Evolutionary conservation across 2,797 vertebrate genomes (phyloP).

Genomic region (Diplodus sargus): DNA sequence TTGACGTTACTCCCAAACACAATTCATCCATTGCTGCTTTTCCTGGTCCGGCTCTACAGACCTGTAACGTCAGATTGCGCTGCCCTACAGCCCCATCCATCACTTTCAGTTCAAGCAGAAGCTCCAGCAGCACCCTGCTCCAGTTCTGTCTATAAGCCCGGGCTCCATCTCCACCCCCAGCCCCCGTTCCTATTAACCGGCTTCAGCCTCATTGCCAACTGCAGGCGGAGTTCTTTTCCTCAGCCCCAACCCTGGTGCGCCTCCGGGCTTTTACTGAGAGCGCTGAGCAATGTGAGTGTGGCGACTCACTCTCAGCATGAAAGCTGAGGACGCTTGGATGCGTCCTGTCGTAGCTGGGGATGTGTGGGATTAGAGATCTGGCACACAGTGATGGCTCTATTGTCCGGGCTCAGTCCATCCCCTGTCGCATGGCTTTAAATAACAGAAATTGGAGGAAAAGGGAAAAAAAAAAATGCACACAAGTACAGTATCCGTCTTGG

Average conservation of each 20-base stretch:
- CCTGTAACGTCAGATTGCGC: slow-evolving; percentile 1
- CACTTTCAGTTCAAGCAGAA: slow-evolving; percentile 22
- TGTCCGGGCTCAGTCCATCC: slow-evolving; percentile 55
- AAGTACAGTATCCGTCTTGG: slow-evolving; percentile 55
- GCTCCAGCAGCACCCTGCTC: slow-evolving; percentile 40
- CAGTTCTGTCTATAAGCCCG: slow-evolving; percentile 38
- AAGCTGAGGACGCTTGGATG: slow-evolving; percentile 74
- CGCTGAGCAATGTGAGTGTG: slow-evolving; percentile 49
- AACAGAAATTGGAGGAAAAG: slow-evolving; percentile 22
- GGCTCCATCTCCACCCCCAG: slow-evolving; percentile 39
- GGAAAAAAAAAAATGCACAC: background rate
- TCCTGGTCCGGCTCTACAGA: background rate
- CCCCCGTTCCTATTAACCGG: slow-evolving; percentile 21
- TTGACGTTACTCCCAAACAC: background rate
- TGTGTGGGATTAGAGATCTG: slow-evolving; percentile 77
- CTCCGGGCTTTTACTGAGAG: slow-evolving; percentile 57
- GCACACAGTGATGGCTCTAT: slow-evolving; percentile 68
- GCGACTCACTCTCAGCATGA: slow-evolving; percentile 70
- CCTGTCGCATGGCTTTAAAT: slow-evolving; percentile 58
- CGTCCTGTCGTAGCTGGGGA: slow-evolving; percentile 71
- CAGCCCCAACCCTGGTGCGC: slow-evolving; percentile 39
- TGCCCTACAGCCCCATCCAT: slow-evolving; percentile 21
- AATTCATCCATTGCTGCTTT: background rate
- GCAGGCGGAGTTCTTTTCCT: slow-evolving; percentile 51
- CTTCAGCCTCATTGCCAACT: slow-evolving; percentile 49